Base-by-base conservation (phyloP, 2,797 vertebrate species). In the Nyctibius grandis region DNA sequence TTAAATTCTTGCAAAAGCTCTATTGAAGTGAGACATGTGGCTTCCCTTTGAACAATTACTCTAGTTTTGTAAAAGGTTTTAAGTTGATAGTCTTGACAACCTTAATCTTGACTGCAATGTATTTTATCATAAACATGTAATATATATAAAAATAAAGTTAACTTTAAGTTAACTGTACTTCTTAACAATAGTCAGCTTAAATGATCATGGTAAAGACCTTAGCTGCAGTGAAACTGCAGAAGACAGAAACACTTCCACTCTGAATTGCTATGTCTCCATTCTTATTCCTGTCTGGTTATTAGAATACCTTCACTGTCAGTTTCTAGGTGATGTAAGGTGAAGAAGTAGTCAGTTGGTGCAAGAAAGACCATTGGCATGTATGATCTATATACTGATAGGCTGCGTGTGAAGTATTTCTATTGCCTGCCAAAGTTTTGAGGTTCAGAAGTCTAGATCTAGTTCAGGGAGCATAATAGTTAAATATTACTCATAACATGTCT, bases 281-380 rank as follows among this genome's bases (percentile, higher is more conserved):
- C 23, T 79, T 54, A 61, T 14, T 91, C 54, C 20, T 76, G 2
- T 72, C 28, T 95, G 45, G 33, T 91, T 91, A 80, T 95, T 96
- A 81, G 72, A 95, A 92, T 96, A 89, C 57, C 93, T 96, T 94
- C 87, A 93, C 94, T 84, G 64, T 22, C 6, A 72, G 63, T 80
- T 91, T 91, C 78, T 95, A 70, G 73, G 78, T 50, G 74, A 73
- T 79, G 11, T 72, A 80, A 92, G 54, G 54, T 88, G 85, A 78
- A 40, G 9, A 16, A 64, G n/a, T 57, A 73, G 26, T 45, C 5
- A 51, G 7, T 5, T 63, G 26, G 19, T 75, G 7, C 23, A 64
- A 34, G n/a, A 38, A 56, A n/a, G 45, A 56, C 31, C 9, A 4
- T 9, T 51, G 16, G 4, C 11, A 2, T 44, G 4, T 31, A 13